These are phyloP conservation scores for Paradisaea rubra DNA, from an alignment of 2,113 vertebrate genomes.

Conservation along the genomic window DNA sequence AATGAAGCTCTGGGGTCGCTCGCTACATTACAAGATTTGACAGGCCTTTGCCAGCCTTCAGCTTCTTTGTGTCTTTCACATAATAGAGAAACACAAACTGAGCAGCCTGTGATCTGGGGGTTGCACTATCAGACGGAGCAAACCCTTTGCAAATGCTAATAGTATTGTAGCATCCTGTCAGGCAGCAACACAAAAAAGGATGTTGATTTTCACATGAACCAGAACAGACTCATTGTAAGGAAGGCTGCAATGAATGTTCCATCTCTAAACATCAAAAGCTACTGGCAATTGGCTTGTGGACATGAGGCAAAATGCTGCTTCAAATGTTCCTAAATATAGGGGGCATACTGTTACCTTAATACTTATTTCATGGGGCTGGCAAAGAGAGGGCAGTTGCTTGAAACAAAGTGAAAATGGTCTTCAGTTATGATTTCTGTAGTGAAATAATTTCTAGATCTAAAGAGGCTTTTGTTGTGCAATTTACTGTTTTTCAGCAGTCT, in stretches of 20 bases:
- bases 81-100: conserved; percentile 94
- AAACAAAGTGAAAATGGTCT: background rate
- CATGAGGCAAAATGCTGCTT: background rate
- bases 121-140: conserved; percentile 78
- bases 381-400: background rate
- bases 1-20: conserved; percentile 86
- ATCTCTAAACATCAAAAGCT: conserved; percentile 66
- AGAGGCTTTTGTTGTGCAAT: background rate
- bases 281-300: conserved; percentile 35
- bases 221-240: conserved; percentile 78
- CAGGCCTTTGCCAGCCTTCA: conserved; percentile 87
- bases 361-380: background rate
- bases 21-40: conserved; percentile 86
- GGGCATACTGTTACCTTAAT: background rate
- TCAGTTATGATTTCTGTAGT: background rate
- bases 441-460: background rate
- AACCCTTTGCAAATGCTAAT: conserved; percentile 98
- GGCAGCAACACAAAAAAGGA: conserved; percentile 80
- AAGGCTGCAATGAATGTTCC: conserved; percentile 65
- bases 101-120: conserved; percentile 81
- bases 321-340: background rate
- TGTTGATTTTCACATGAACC: conserved; percentile 74
- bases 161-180: conserved; percentile 83
- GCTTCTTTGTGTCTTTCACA: conserved; percentile 89
- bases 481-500: background rate